These are phyloP conservation scores for Phrynocephalus versicolor DNA, from an alignment of 2,113 vertebrate genomes.

Conservation along the genomic window DNA sequence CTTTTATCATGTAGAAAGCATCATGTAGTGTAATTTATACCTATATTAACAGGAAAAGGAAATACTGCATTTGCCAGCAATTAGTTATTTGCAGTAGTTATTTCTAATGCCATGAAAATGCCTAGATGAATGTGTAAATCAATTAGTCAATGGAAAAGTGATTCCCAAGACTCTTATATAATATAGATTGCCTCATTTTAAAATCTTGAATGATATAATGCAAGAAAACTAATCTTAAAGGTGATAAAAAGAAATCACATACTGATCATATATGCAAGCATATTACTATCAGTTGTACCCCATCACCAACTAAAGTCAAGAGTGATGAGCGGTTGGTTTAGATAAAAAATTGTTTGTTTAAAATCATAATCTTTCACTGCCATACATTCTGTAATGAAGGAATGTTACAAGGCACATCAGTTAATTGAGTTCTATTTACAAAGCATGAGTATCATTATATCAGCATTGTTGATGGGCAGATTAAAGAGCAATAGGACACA, in stretches of 20 bases:
- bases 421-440: slow-evolving; percentile 13
- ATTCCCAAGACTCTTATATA: neutral
- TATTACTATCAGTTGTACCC: neutral
- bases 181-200: slow-evolving; percentile 2
- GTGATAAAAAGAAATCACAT: slow-evolving; percentile 7
- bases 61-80: neutral
- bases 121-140: neutral
- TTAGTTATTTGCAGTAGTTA: neutral
- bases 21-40: too few species aligned
- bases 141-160: neutral
- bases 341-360: slow-evolving; percentile 22
- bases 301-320: slow-evolving; percentile 8
- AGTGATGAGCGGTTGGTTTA: neutral
- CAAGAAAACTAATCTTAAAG: slow-evolving; percentile 6
- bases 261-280: slow-evolving; percentile 26
- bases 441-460: neutral
- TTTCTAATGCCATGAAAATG: neutral
- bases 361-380: slow-evolving; percentile 15
- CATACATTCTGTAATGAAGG: neutral
- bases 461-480: neutral
- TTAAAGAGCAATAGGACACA: neutral
- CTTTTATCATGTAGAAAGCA: too few species aligned
- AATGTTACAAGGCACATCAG: neutral
- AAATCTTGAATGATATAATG: neutral
- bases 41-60: too few species aligned